Conservation (phyloP, 2,888 invertebrate species). For the Calameuta filiformis region DNA sequence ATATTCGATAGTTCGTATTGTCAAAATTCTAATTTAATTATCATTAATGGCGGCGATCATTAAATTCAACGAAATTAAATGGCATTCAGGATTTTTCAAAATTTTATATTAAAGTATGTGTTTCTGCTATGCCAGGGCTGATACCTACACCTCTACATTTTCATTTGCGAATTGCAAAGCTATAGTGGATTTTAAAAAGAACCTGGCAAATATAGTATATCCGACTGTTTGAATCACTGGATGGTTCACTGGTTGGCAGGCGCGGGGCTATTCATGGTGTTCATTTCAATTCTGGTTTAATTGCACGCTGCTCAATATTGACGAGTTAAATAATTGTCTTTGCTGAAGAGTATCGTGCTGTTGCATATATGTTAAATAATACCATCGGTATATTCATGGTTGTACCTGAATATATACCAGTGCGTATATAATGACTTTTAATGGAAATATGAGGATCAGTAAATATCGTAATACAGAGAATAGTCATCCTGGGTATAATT, state of each 20-base stretch:
- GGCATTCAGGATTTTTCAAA: no score
- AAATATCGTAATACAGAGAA: no score
- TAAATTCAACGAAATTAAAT: no score
- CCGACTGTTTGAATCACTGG: slow-evolving; percentile 8
- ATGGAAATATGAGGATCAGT: no score
- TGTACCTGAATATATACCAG: no score
- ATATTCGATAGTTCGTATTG: no score
- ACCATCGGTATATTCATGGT: neutral
- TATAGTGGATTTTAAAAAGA: slow-evolving; percentile 31
- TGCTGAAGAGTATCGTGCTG: slow-evolving; percentile 5
- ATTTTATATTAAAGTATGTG: no score
- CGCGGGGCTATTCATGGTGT: slow-evolving; percentile 29
- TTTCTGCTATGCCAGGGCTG: no score
- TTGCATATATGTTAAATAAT: neutral
- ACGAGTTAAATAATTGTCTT: slow-evolving; percentile 48
- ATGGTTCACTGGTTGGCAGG: neutral
- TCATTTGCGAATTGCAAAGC: slow-evolving; percentile 36
- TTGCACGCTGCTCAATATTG: slow-evolving; percentile 46
- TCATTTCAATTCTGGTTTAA: slow-evolving; percentile 47
- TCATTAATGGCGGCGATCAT: no score
- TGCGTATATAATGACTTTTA: no score
- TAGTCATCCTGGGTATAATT: no score
- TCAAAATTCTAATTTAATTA: no score
- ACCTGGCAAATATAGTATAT: slow-evolving; percentile 33
- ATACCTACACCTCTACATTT: slow-evolving; percentile 30